Conservation (phyloP, 2,888 invertebrate genomes). For the Ophioninae sp. region DNA sequence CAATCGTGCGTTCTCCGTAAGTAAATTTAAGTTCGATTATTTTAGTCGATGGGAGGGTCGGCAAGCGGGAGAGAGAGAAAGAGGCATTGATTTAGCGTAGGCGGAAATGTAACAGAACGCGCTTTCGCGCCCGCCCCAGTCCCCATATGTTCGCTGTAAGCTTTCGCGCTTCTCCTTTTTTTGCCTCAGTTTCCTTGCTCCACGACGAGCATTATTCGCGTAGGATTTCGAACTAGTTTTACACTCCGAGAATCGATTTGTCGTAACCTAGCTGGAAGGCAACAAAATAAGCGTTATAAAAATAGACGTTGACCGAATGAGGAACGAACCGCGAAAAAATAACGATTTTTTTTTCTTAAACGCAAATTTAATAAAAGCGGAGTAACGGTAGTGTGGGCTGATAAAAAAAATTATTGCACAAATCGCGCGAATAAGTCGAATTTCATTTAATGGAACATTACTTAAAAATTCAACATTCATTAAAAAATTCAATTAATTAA, state of each 20-base stretch:
- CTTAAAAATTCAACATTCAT: too few species aligned
- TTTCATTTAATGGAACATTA: too few species aligned
- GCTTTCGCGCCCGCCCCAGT: slow-evolving; percentile 14
- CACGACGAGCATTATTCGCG: slow-evolving; percentile 2
- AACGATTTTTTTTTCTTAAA: neutral
- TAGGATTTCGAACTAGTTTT: slow-evolving; percentile 12
- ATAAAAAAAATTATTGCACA: too few species aligned
- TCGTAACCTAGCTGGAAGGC: neutral
- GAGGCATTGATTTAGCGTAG: slow-evolving; percentile 35
- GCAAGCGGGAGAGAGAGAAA: slow-evolving; percentile 4
- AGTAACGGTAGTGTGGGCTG: too few species aligned
- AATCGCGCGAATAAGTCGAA: too few species aligned
- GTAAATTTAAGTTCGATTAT: slow-evolving; percentile 24
- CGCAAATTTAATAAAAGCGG: too few species aligned
- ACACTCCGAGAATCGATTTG: slow-evolving; percentile 11
- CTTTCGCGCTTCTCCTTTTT: slow-evolving; percentile 16
- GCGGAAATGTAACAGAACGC: slow-evolving; percentile 36
- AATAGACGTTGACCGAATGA: neutral
- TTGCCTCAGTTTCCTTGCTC: neutral
- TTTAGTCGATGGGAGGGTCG: slow-evolving; percentile 18
- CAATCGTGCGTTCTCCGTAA: neutral
- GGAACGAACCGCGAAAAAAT: neutral
- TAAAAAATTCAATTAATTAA: too few species aligned
- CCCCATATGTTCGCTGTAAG: slow-evolving; percentile 3
- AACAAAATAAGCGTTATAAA: too few species aligned